These are phyloP conservation scores for Hypomecis atomaria DNA, from an alignment of 2,888 invertebrate species.

Conservation along the genomic window DNA sequence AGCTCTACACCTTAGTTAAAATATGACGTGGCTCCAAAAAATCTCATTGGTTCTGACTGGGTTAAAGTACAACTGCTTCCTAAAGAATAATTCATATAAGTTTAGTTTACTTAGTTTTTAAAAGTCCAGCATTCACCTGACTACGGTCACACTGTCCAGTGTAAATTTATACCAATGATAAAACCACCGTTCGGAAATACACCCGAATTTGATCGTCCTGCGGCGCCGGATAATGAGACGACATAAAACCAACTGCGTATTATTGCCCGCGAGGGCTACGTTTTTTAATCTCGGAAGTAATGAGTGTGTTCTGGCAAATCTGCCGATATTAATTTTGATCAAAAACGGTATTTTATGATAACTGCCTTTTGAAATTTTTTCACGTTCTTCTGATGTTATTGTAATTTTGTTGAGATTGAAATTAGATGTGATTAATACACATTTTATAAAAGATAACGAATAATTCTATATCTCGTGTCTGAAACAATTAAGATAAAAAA, in stretches of 20 bases:
- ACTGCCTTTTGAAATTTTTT: slow-evolving; percentile 1
- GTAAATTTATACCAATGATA: slow-evolving; percentile 60
- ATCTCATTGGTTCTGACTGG: too few relatives aligned
- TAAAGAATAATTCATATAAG: too few relatives aligned
- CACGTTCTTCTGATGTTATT: not conserved
- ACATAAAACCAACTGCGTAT: slow-evolving; percentile 33
- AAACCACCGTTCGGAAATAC: slow-evolving; percentile 53
- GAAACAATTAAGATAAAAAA: too few relatives aligned
- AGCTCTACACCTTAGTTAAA: not conserved
- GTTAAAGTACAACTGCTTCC: not conserved
- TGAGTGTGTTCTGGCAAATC: slow-evolving; percentile 13
- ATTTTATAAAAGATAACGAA: too few relatives aligned
- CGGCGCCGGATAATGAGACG: slow-evolving; percentile 32
- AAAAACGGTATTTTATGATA: slow-evolving; percentile 16
- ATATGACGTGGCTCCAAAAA: too few relatives aligned
- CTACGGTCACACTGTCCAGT: slow-evolving; percentile 32
- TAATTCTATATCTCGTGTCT: too few relatives aligned
- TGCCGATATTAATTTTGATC: slow-evolving; percentile 19
- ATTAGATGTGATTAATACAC: not conserved
- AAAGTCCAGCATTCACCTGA: not conserved
- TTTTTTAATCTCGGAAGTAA: slow-evolving; percentile 16
- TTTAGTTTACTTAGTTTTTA: too few relatives aligned
- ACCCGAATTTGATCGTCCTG: slow-evolving; percentile 50
- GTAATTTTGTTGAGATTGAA: not conserved
- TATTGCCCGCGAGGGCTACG: slow-evolving; percentile 24